Conservation (phyloP, 1,140 invertebrate species). For the Danaus melanippus region DNA sequence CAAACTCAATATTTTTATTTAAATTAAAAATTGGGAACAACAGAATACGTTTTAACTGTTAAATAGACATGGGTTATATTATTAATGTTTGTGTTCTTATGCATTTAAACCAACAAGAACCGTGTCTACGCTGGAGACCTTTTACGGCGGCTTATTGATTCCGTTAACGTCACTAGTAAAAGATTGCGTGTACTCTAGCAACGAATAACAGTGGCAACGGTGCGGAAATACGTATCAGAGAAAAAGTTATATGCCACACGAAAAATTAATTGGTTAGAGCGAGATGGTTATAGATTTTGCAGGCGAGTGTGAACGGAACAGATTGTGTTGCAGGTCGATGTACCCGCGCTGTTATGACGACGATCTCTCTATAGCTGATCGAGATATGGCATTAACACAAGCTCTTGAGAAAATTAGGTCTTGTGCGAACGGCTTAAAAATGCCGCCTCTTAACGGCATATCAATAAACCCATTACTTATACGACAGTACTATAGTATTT, state of each 20-base stretch:
- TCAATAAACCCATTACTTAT: no score
- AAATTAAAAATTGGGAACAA: no score
- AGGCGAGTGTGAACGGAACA: slow-evolving; percentile 15
- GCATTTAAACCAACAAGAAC: no score
- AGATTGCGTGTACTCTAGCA: slow-evolving; percentile 24
- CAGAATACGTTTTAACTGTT: no score
- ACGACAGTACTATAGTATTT: no score
- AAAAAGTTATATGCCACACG: slow-evolving; percentile 28
- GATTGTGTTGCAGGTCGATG: slow-evolving; percentile 24
- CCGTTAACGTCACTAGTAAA: slow-evolving; percentile 15
- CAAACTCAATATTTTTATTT: no score
- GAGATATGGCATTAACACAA: slow-evolving; percentile 16
- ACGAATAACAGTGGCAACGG: slow-evolving; percentile 26
- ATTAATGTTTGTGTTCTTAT: no score
- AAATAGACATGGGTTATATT: no score
- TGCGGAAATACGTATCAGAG: slow-evolving; percentile 31
- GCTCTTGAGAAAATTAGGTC: no score
- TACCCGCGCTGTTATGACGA: slow-evolving; percentile 23
- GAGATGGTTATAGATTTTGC: slow-evolving; percentile 17
- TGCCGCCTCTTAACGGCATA: no score
- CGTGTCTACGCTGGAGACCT: no score
- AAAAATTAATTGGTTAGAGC: slow-evolving; percentile 32
- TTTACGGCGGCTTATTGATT: background rate
- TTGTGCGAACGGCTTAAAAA: no score
- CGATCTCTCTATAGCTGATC: slow-evolving; percentile 25